A percentile compares a stretch with the other conserved stretches of the same genome.
These are phyloP conservation scores for Coelinius sp. DNA, from an alignment of 2,888 invertebrate species.

Conservation along the genomic window DNA sequence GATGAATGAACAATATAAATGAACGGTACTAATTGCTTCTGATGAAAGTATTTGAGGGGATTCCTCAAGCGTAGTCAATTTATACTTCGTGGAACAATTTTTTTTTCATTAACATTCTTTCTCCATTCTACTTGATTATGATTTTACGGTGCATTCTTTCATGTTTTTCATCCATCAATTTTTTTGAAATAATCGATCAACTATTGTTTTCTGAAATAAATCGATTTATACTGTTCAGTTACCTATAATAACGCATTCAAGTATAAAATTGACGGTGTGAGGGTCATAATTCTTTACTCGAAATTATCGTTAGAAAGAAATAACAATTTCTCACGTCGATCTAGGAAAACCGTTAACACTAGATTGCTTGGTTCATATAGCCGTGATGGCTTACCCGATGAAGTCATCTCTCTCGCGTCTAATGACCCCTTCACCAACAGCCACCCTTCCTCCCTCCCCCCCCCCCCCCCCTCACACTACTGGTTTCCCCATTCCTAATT, in stretches of 20 bases:
- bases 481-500: constrained; percentile 41
- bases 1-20: background rate
- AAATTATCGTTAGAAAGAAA: background rate
- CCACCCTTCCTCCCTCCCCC: too few species aligned
- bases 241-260: too few species aligned
- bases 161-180: too few species aligned
- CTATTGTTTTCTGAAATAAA: too few species aligned
- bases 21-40: background rate
- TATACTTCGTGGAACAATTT: background rate
- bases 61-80: background rate
- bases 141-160: too few species aligned
- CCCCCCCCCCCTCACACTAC: constrained; percentile 18
- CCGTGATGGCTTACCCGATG: background rate
- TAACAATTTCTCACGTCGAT: background rate
- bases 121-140: too few species aligned
- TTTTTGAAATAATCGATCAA: too few species aligned
- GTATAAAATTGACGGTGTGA: too few species aligned
- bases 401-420: constrained; percentile 20
- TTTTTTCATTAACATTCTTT: background rate
- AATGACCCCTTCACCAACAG: constrained; percentile 34
- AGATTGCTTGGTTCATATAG: background rate
- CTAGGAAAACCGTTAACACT: constrained; percentile 7
- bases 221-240: too few species aligned
- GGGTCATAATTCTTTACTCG: background rate
- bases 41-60: background rate